phyloP scores from a whole-genome alignment of 1,140 invertebrate species.

The Drosophila watanabei region DNA sequence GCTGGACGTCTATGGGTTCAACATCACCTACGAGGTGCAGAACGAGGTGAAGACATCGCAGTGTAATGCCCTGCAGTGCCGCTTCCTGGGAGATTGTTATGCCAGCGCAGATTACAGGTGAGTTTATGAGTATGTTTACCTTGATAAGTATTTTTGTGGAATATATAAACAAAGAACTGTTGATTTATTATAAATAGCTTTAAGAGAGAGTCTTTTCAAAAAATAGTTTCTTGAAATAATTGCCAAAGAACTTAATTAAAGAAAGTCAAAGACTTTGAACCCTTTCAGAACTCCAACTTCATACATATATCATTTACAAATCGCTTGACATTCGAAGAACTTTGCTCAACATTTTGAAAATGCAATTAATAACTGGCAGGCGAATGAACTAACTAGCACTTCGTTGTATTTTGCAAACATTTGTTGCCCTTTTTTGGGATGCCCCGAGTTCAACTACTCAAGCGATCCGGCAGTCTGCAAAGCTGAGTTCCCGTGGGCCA shows the following conservation, averaged over 20 bases:
- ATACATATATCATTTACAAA: conserved; percentile 6
- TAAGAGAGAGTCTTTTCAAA: background rate
- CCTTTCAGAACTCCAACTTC: background rate
- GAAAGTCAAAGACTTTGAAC: no score
- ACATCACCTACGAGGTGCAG: conserved; percentile 94
- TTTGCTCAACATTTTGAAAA: conserved; percentile 12
- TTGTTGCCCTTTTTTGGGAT: background rate
- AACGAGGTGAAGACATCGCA: conserved; percentile 87
- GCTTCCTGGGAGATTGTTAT: conserved; percentile 93
- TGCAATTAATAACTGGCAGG: conserved; percentile 6
- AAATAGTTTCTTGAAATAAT: background rate
- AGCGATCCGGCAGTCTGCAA: conserved; percentile 18
- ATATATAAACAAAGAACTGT: background rate
- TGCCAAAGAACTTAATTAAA: background rate
- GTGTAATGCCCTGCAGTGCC: conserved; percentile 92
- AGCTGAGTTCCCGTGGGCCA: conserved; percentile 24
- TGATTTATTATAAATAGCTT: background rate
- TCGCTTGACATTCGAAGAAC: conserved; percentile 7
- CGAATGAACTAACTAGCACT: background rate
- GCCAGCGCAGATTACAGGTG: conserved; percentile 90
- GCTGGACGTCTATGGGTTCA: conserved; percentile 95
- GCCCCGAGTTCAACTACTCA: conserved; percentile 1
- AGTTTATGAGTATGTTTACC: conserved; percentile 70
- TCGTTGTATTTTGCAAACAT: background rate
- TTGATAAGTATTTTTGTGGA: background rate